Percentiles rank a stretch among this genome's conserved stretches.
phyloP scores from a whole-genome alignment of 2,888 invertebrate genomes.

The Rhingia rostrata region DNA sequence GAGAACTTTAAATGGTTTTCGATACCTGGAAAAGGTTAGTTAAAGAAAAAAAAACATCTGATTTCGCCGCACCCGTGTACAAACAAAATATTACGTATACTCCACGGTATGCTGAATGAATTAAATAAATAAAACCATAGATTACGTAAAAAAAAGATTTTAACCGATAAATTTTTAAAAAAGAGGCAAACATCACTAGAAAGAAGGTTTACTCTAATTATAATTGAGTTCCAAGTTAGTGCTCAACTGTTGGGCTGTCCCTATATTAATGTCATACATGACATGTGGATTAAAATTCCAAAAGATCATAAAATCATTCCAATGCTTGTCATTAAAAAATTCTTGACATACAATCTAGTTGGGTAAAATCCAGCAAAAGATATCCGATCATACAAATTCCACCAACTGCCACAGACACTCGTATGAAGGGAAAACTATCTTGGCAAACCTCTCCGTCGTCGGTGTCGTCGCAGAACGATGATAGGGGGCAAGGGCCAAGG shows the following conservation, averaged over 20 bases:
- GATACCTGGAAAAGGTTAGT: not conserved
- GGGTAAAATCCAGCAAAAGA: constrained; percentile 63
- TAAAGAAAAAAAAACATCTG: not conserved
- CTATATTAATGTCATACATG: not conserved
- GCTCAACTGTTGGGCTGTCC: no score
- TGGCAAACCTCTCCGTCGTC: constrained; percentile 19
- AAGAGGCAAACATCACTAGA: no score
- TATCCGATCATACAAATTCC: constrained; percentile 40
- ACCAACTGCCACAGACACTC: not conserved
- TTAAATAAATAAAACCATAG: not conserved
- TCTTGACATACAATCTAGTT: constrained; percentile 50
- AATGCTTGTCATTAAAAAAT: not conserved
- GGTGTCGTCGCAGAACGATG: not conserved
- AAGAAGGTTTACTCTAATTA: no score
- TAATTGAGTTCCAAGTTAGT: no score
- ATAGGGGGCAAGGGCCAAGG: constrained; percentile 54
- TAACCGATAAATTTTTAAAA: not conserved
- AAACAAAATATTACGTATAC: constrained; percentile 28
- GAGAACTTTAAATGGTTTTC: no score
- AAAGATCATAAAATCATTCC: not conserved
- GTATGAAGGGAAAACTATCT: constrained; percentile 17
- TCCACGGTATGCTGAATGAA: not conserved
- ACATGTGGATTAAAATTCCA: constrained; percentile 3
- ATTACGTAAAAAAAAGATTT: no score
- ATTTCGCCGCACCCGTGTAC: not conserved